phyloP scores from a whole-genome alignment of 2,888 invertebrate genomes.

The Callyntrura guangdongensis region DNA sequence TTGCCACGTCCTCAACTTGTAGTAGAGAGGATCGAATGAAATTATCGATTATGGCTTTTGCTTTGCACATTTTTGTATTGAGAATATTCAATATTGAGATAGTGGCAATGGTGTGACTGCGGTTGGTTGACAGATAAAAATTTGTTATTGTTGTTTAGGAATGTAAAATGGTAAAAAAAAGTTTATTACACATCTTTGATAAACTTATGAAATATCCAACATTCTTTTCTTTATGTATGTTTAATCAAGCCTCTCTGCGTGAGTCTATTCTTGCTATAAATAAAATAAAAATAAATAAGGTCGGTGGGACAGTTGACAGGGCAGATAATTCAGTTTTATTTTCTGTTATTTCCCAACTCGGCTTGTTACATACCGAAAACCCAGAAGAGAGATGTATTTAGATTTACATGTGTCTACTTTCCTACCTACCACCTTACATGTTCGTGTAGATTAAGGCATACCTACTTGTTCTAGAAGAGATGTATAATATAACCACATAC shows the following conservation, averaged over 20 bases:
- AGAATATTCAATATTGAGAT: too few species aligned
- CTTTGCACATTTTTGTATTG: too few species aligned
- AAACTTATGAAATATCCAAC: not conserved
- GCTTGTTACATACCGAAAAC: not conserved
- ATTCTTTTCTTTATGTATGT: not conserved
- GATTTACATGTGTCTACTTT: too few species aligned
- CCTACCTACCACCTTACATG: too few species aligned
- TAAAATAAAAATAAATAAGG: slow-evolving; percentile 7
- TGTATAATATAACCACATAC: not conserved
- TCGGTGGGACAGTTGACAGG: not conserved
- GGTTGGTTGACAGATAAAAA: too few species aligned
- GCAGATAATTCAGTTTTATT: slow-evolving; percentile 1
- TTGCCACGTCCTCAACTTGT: too few species aligned
- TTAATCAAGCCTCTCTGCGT: slow-evolving; percentile 40
- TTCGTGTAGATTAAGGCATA: too few species aligned
- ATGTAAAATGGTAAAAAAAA: not conserved
- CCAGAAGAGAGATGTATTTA: too few species aligned
- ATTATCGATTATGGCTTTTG: too few species aligned
- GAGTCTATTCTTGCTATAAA: not conserved
- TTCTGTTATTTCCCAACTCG: not conserved
- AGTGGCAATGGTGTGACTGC: too few species aligned
- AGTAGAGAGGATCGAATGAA: too few species aligned
- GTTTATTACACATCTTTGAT: not conserved
- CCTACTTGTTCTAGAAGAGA: slow-evolving; percentile 13
- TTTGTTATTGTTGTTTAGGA: not conserved